phyloP scores from a whole-genome alignment of 2,113 vertebrate genomes.

The Tympanuchus pallidicinctus region DNA sequence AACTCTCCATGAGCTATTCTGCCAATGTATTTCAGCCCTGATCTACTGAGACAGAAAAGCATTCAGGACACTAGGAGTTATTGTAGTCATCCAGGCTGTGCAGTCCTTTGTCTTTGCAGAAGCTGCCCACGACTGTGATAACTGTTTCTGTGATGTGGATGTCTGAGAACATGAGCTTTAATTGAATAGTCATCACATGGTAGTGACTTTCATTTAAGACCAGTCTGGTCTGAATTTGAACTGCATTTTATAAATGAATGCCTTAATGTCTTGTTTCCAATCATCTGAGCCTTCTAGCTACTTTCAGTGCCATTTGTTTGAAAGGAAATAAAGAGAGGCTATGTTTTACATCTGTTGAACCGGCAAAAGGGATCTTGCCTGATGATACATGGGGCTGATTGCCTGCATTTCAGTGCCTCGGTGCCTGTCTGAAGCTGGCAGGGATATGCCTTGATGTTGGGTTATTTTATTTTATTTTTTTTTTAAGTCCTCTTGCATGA shows the following conservation, averaged over 20 bases:
- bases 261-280: not conserved
- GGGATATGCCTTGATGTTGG: not conserved
- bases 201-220: not conserved
- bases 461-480: not conserved
- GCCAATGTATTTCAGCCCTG: not conserved
- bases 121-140: not conserved
- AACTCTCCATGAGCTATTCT: not conserved
- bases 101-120: not conserved
- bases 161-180: not conserved
- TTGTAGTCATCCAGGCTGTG: not conserved
- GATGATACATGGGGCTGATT: not conserved
- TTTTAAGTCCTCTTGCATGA: not conserved
- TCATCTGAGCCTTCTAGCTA: not conserved
- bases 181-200: not conserved
- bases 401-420: not conserved
- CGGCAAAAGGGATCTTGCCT: not conserved
- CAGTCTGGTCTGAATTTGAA: not conserved
- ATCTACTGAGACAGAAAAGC: not conserved
- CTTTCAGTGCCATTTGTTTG: not conserved
- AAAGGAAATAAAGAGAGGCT: not conserved
- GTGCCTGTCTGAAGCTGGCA: not conserved
- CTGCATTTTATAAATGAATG: not conserved
- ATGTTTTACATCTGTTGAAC: not conserved
- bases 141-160: not conserved
- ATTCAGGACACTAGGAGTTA: not conserved